phyloP scores from a whole-genome alignment of 2,888 invertebrate species.

The Agonopterix subpropinquella region DNA sequence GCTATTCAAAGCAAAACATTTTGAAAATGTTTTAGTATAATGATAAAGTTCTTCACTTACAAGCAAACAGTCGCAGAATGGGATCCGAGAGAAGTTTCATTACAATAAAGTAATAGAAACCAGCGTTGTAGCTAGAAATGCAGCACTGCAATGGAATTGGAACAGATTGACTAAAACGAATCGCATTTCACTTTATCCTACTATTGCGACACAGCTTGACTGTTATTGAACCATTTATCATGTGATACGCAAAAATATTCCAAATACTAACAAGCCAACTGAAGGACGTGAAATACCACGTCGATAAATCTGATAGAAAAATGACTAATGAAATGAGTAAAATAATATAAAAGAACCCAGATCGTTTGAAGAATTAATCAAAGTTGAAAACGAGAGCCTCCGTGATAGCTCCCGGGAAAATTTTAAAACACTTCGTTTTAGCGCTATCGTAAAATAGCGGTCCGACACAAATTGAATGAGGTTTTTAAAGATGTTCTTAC shows the following conservation, averaged over 20 bases:
- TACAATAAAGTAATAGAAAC: too few relatives aligned
- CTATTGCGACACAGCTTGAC: constrained; percentile 3
- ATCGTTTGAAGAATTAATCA: constrained; percentile 7
- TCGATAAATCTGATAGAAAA: not conserved
- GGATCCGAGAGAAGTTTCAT: too few relatives aligned
- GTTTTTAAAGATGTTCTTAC: constrained; percentile 17
- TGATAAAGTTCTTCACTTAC: too few relatives aligned
- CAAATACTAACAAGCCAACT: not conserved
- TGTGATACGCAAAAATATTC: too few relatives aligned
- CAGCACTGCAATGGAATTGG: too few relatives aligned
- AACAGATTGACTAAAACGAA: too few relatives aligned
- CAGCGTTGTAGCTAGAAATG: too few relatives aligned
- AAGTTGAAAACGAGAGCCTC: constrained; percentile 2
- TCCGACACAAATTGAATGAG: constrained; percentile 18
- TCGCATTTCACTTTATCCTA: constrained; percentile 22
- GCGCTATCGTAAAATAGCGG: constrained; percentile 15
- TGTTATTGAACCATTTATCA: not conserved
- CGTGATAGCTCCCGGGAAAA: constrained; percentile 7
- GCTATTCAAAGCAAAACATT: too few relatives aligned
- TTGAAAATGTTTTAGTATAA: too few relatives aligned
- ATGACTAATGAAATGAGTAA: not conserved
- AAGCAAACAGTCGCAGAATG: too few relatives aligned
- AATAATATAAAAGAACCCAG: not conserved
- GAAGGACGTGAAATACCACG: too few relatives aligned
- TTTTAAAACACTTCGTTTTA: constrained; percentile 14